Evolutionary conservation across 2,888 invertebrate species (phyloP).

Genomic region (Lepidonotus clava): DNA sequence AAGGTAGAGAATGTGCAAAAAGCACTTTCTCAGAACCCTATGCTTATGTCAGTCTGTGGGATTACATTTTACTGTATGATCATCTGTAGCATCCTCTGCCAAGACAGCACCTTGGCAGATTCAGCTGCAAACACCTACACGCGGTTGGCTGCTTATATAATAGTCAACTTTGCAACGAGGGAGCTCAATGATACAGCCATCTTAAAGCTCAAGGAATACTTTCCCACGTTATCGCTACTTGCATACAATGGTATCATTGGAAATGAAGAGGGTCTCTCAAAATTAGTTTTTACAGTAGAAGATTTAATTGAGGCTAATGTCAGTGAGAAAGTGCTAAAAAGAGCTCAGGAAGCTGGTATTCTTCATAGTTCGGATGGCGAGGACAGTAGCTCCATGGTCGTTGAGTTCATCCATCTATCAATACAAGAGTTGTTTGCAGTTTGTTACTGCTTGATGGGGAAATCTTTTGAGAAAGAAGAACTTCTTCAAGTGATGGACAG

Average conservation of each 20-base stretch:
- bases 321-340: background rate
- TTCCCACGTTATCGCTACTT: background rate
- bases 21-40: background rate
- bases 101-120: background rate
- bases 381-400: no score
- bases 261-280: background rate
- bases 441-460: background rate
- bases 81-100: background rate
- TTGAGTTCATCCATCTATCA: background rate
- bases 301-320: background rate
- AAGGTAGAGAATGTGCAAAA: background rate
- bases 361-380: background rate
- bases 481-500: background rate
- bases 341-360: background rate
- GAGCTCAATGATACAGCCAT: background rate
- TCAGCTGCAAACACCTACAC: background rate
- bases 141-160: background rate
- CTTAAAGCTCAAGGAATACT: background rate
- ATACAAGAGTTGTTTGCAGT: constrained; percentile 1
- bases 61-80: background rate
- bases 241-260: background rate
- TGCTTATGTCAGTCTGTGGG: background rate
- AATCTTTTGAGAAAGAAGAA: background rate
- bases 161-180: background rate
- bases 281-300: background rate